These are phyloP conservation scores for Strix uralensis DNA, from an alignment of 2,113 vertebrate species.

Conservation along the genomic window DNA sequence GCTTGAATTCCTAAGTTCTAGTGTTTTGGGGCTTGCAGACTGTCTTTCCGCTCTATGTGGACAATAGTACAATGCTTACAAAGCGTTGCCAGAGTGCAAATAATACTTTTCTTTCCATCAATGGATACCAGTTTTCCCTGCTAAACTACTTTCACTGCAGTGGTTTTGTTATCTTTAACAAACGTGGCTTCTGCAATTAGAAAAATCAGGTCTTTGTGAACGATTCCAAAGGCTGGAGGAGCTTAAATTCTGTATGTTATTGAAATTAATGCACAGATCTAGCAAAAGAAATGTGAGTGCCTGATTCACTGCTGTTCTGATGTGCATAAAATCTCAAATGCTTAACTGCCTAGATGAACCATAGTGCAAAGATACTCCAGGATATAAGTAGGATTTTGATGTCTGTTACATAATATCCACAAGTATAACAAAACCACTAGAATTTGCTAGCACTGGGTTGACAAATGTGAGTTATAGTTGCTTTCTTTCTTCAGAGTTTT, in stretches of 20 bases:
- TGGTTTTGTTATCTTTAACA: neutral
- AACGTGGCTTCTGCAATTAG: neutral
- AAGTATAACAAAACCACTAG: neutral
- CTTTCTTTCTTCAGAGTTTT: constrained; percentile 61
- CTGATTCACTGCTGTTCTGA: neutral
- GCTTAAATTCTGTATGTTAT: neutral
- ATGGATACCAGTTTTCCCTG: neutral
- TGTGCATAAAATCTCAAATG: neutral
- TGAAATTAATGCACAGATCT: neutral
- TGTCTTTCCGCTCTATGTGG: neutral
- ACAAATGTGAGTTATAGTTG: constrained; percentile 50
- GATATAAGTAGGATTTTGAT: neutral
- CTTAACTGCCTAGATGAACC: neutral
- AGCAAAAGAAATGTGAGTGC: neutral
- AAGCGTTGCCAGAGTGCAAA: neutral
- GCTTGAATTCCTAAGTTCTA: neutral
- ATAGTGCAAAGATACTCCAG: neutral
- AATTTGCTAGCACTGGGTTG: constrained; percentile 7
- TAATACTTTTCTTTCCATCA: neutral
- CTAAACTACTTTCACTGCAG: neutral
- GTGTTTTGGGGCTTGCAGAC: neutral
- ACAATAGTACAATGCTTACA: neutral
- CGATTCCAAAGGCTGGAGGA: neutral
- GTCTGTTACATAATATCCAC: neutral
- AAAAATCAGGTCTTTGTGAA: neutral